Percentiles rank a stretch among this genome's conserved stretches.
These are phyloP conservation scores for Entelurus aequoreus DNA, from an alignment of 2,113 vertebrate genomes.

Conservation along the genomic window DNA sequence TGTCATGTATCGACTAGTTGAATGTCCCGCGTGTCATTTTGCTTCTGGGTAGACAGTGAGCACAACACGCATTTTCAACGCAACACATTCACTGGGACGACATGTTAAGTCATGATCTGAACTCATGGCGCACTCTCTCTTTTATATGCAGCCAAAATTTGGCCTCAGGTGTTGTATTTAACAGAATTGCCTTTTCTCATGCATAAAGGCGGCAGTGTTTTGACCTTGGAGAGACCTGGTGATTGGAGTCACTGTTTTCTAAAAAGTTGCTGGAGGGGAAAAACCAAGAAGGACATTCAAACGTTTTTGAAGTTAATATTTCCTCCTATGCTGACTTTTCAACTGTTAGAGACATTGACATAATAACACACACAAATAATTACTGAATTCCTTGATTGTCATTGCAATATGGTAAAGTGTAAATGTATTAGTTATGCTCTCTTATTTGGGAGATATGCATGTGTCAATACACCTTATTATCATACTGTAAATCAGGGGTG, in stretches of 20 bases:
- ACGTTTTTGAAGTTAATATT: not conserved
- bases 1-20: not conserved
- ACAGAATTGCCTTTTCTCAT: constrained; percentile 8
- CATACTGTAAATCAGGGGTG: too few species aligned
- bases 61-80: constrained; percentile 5
- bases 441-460: too few species aligned
- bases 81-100: not conserved
- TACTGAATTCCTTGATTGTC: too few species aligned
- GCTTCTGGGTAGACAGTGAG: constrained; percentile 4
- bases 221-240: not conserved
- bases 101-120: constrained; percentile 35
- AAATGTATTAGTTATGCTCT: too few species aligned
- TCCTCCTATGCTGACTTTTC: not conserved
- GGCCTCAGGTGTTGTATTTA: constrained; percentile 19
- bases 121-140: not conserved
- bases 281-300: not conserved
- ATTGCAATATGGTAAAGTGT: too few species aligned
- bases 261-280: not conserved
- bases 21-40: not conserved
- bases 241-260: not conserved
- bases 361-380: not conserved
- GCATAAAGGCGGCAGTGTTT: constrained; percentile 38
- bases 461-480: too few species aligned
- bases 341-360: not conserved
- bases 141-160: constrained; percentile 19